Base-by-base conservation (phyloP, 1,140 invertebrate genomes). In the Helicoverpa armigera region DNA sequence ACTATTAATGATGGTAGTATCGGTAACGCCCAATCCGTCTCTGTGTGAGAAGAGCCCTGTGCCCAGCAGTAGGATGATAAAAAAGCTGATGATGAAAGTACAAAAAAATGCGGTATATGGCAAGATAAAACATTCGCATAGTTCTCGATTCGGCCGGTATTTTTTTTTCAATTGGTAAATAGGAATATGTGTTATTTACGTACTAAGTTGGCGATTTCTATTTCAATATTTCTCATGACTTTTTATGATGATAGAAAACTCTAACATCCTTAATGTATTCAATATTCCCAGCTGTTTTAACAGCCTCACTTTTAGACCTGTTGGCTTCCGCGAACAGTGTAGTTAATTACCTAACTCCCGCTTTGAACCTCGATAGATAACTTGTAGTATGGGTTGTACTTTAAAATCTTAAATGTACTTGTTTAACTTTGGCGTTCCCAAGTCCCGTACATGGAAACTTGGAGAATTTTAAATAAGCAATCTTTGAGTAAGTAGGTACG, bases 281-380 rank as follows among this genome's bases (percentile, higher is more conserved):
- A 43, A 18, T 14, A 63, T 50, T 61, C 10, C 14, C 13, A 29
- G 48, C 18, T 14, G 13, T 18, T 77, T 77, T 77, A 12, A 54
- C 31, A 77, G 75, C 75, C 61, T 10, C 61, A 67, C 60, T 56
- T 51, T 56, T 61, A 76, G 80, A 80, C 76, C 73, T 84, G 77
- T 81, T 83, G 82, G 77, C 63, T 84, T 73, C 81, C 77, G 51
- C 67, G 23, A 75, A 76, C 79, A 67, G 48, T 79, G 56, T 29
- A 78, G 82, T 81, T 85, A 85, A 85, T 85, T 83, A 85, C 82
- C 65, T 81, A 85, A 82, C 80, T 85, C 80, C 65, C 51, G 76
- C 76, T 81, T 81, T 85, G 75, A 61, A 61, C 53, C 61, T 60
- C 60, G 56, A 82, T 79, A 79, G 76, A 58, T 63, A 63, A 77